These are phyloP conservation scores for Rhamnusium bicolor DNA, from an alignment of 2,888 invertebrate species.

Conservation along the genomic window DNA sequence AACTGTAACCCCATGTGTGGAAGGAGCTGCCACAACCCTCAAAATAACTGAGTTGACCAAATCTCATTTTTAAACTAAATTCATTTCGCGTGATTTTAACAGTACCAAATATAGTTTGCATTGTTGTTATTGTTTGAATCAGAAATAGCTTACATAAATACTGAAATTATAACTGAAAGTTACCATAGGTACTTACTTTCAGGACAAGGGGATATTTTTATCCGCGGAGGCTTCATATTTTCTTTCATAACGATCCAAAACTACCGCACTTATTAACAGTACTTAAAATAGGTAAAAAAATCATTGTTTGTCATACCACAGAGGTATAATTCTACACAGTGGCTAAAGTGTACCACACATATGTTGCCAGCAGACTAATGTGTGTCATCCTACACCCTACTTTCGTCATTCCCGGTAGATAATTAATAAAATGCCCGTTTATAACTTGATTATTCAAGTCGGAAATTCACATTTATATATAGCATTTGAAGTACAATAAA, in stretches of 20 bases:
- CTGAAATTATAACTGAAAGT: too few relatives aligned
- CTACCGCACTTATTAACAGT: background rate
- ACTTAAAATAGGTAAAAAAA: background rate
- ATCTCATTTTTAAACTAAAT: too few relatives aligned
- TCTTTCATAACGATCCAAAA: background rate
- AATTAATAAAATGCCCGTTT: slow-evolving; percentile 24
- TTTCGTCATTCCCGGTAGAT: slow-evolving; percentile 11
- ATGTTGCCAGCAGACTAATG: slow-evolving; percentile 4
- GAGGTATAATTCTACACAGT: background rate
- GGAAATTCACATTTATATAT: slow-evolving; percentile 23
- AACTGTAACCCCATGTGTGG: too few relatives aligned
- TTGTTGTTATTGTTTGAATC: too few relatives aligned
- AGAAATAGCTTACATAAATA: too few relatives aligned
- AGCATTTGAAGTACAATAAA: slow-evolving; percentile 6
- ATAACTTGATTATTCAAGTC: slow-evolving; percentile 22
- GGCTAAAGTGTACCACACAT: background rate
- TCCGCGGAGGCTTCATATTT: slow-evolving; percentile 15
- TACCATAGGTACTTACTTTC: slow-evolving; percentile 24
- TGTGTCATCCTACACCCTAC: slow-evolving; percentile 24
- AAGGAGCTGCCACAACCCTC: too few relatives aligned
- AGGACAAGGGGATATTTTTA: background rate
- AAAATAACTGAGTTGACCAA: too few relatives aligned
- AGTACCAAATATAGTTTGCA: too few relatives aligned
- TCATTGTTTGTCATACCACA: background rate
- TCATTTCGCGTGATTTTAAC: too few relatives aligned